These are phyloP conservation scores for Palaemon carinicauda DNA, from an alignment of 1,140 invertebrate genomes.

Conservation along the genomic window DNA sequence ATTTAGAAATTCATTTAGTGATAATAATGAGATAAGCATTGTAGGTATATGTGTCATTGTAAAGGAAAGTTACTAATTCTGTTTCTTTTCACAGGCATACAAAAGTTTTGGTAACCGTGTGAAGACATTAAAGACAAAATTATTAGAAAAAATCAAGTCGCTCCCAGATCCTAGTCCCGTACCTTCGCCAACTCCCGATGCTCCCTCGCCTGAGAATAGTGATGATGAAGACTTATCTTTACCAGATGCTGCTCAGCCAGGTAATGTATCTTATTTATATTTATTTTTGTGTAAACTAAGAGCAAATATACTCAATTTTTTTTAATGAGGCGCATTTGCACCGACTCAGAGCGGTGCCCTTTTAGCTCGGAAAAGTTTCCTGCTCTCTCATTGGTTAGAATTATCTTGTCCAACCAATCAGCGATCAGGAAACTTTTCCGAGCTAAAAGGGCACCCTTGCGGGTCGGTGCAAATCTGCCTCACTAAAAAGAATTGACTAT, in stretches of 20 bases:
- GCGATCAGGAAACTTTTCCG: too few relatives aligned
- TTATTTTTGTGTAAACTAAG: too few relatives aligned
- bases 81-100: constrained; percentile 76
- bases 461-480: too few relatives aligned
- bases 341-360: too few relatives aligned
- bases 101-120: constrained; percentile 89
- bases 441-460: too few relatives aligned
- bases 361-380: too few relatives aligned
- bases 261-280: not conserved
- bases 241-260: constrained; percentile 27
- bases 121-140: constrained; percentile 82
- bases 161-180: constrained; percentile 69
- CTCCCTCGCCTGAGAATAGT: constrained; percentile 73
- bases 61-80: constrained; percentile 33
- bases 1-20: too few relatives aligned
- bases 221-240: constrained; percentile 57
- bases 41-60: not conserved
- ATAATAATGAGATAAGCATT: not conserved
- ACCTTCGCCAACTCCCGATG: constrained; percentile 75
- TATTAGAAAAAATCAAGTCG: constrained; percentile 78
- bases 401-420: too few relatives aligned
- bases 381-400: too few relatives aligned
- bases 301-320: too few relatives aligned
- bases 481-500: too few relatives aligned
- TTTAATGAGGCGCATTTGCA: too few relatives aligned